phyloP scores from a whole-genome alignment of 1,140 invertebrate genomes.

The Rhyacophila brunnea region DNA sequence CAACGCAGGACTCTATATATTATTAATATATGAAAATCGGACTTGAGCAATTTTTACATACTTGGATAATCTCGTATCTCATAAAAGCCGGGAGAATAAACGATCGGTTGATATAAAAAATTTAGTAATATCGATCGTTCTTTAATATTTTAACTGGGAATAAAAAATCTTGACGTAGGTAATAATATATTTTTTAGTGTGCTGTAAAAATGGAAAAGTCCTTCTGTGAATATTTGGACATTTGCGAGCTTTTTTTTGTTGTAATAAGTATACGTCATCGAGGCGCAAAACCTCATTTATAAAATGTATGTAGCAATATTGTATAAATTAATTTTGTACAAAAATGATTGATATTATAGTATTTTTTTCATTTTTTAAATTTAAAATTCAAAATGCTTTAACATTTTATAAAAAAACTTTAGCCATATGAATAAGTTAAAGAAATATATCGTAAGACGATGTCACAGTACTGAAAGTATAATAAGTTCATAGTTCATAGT shows the following conservation, averaged over 20 bases:
- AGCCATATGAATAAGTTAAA: too few relatives aligned
- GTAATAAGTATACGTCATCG: slow-evolving; percentile 26
- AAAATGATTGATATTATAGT: slow-evolving; percentile 28
- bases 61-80: slow-evolving; percentile 18
- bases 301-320: slow-evolving; percentile 33
- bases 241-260: slow-evolving; percentile 17
- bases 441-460: slow-evolving; percentile 9
- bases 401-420: not conserved
- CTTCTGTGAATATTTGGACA: slow-evolving; percentile 13
- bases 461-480: slow-evolving; percentile 15
- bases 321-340: slow-evolving; percentile 31
- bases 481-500: too few relatives aligned
- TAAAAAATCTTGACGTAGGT: slow-evolving; percentile 2
- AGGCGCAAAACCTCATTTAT: slow-evolving; percentile 29
- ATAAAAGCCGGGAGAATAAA: slow-evolving; percentile 10
- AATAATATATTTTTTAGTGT: slow-evolving; percentile 8
- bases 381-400: slow-evolving; percentile 16
- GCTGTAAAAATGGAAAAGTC: slow-evolving; percentile 16
- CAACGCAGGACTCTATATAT: slow-evolving; percentile 20
- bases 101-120: not conserved
- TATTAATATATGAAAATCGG: slow-evolving; percentile 20
- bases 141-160: slow-evolving; percentile 7
- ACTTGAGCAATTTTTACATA: slow-evolving; percentile 32
- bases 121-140: not conserved
- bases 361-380: slow-evolving; percentile 23